Percentiles rank a stretch among this genome's conserved stretches.
Evolutionary conservation across 2,113 vertebrate species (phyloP).

Genomic region (Upupa epops): DNA sequence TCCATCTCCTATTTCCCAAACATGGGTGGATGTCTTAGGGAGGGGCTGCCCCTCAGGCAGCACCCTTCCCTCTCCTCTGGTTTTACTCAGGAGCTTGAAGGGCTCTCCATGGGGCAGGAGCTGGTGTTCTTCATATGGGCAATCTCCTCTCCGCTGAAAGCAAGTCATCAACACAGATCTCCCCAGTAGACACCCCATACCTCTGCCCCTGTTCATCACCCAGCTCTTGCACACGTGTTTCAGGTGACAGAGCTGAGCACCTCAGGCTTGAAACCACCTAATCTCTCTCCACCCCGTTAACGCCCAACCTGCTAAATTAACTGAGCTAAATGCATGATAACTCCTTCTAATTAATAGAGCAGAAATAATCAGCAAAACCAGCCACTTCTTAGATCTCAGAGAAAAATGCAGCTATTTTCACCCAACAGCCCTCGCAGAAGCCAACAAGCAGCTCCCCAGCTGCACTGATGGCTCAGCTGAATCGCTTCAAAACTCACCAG

Average conservation of each 20-base stretch:
- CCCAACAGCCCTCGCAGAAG: not conserved
- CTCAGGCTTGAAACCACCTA: not conserved
- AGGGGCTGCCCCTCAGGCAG: not conserved
- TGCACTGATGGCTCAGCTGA: not conserved
- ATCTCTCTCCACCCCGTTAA: not conserved
- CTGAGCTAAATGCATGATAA: not conserved
- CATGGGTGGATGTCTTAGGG: not conserved
- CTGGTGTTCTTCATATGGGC: not conserved
- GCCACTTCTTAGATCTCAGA: not conserved
- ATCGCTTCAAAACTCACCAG: not conserved
- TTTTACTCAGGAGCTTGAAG: not conserved
- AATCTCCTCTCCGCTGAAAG: not conserved
- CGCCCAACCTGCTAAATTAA: not conserved
- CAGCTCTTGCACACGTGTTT: not conserved
- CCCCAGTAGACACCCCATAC: not conserved
- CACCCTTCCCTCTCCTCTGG: not conserved
- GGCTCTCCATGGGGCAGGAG: not conserved
- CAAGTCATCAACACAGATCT: not conserved
- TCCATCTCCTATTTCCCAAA: not conserved
- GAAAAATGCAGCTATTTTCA: not conserved
- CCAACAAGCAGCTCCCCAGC: not conserved
- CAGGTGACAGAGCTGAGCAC: not conserved
- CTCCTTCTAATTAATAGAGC: constrained; percentile 22
- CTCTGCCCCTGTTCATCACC: not conserved
- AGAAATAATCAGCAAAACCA: constrained; percentile 24